Evolutionary conservation across 2,888 invertebrate species (phyloP), one percentile per base, ranked within the genome.

Genomic region (Parnassius glacialis): DNA sequence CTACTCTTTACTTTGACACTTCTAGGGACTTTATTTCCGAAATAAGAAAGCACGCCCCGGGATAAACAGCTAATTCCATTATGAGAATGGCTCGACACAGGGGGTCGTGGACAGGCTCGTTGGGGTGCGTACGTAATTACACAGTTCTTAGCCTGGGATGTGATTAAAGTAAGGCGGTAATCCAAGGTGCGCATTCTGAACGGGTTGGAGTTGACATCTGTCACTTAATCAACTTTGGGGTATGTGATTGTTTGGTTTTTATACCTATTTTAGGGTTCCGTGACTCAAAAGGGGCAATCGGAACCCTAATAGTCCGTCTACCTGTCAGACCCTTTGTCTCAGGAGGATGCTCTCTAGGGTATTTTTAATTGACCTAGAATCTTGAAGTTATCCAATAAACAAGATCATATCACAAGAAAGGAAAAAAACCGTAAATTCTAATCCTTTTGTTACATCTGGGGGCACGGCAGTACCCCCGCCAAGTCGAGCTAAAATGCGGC

Each of bases 21-120:
- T 70, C 68, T 56, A 66, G 68, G 55, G 43, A 52, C 16, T 61
- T 58, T 63, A 61, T 53, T 53, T 65, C 63, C 20, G 12, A 57
- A 66, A 64, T 65, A 67, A 68, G 67, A 68, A 70, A 69, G 66
- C 67, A 68, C 66, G 70, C 64, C 55, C 66, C 67, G 73, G 73
- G 62, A 79, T 82, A 81, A 83, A 78, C 78, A 80, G 79, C 74
- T 80, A 74, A 81, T 83, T 78, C 76, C 79, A 82, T 84, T 84
- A 82, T 73, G 75, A 74, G 75, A 79, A 78, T 74, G 73, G 76
- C 67, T 64, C 66, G 72, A 65, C 74, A 71, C 76, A 75, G 76
- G 72, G 72, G 68, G 67, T 65, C 64, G 72, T 69, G 67, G 73
- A 75, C 74, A 71, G 69, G 64, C 67, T 68, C 66, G 66, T 68